Evolutionary conservation across 2,888 invertebrate genomes (phyloP), one percentile per base, ranked within the genome.

Genomic region (Caprella mutica): DNA sequence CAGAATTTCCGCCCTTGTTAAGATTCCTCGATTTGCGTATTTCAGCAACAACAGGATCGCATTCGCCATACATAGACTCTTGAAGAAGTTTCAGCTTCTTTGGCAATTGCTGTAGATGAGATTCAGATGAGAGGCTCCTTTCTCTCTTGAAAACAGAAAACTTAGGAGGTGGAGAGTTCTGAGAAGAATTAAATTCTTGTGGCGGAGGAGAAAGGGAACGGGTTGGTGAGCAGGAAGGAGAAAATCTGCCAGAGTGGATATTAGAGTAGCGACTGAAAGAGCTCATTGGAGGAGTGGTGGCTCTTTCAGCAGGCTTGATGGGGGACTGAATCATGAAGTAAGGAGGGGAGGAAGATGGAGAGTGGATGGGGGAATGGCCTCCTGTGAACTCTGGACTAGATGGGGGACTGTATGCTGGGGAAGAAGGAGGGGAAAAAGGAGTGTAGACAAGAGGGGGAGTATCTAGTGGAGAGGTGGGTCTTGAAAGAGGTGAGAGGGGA

Each of bases 281-380:
- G 4, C 19, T 14, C 19, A 27, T 17, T n/a, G n/a, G n/a, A n/a
- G n/a, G n/a, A n/a, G n/a, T n/a, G n/a, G n/a, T n/a, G n/a, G n/a
- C n/a, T n/a, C n/a, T n/a, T n/a, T n/a, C n/a, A 6, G 23, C 48
- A 30, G 48, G 48, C n/a, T 48, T 48, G 48, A 48, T 48, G 30
- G 48, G 48, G 9, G 48, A 48, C 29, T 48, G 30, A 19, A 30
- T 17, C 12, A 30, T 17, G 17, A 48, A 48, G 30, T 48, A 30
- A 27, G 48, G 48, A 24, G 48, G 48, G 12, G 48, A 48, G 21
- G 48, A 26, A 17, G 48, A 48, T 5, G 29, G 29, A 48, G 48
- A 48, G 23, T n/a, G 27, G 14, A 26, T 26, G 23, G 29, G 9
- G 24, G 24, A 26, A n/a, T n/a, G n/a, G n/a, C n/a, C n/a, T n/a